Percentiles rank a stretch among this genome's conserved stretches.
These are phyloP conservation scores for Eristalis arbustorum DNA, from an alignment of 2,888 invertebrate genomes.

Conservation along the genomic window DNA sequence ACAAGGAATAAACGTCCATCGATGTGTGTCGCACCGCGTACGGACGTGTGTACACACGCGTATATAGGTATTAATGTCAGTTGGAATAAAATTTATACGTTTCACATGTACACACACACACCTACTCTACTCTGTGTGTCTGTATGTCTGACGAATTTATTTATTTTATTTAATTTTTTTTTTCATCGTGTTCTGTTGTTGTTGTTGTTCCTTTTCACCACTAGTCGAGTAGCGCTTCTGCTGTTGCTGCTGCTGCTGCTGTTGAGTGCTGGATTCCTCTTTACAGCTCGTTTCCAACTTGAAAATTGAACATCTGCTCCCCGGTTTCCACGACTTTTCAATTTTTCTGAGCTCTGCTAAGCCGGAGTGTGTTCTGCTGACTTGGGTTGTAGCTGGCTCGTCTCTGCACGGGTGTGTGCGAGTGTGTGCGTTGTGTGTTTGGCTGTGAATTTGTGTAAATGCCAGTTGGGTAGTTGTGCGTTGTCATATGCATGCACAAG, in stretches of 20 bases:
- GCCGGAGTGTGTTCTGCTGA: slow-evolving; percentile 23
- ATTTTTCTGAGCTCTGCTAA: slow-evolving; percentile 43
- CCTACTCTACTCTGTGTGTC: slow-evolving; percentile 24
- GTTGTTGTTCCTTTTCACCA: slow-evolving; percentile 35
- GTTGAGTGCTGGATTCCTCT: slow-evolving; percentile 63
- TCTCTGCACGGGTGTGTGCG: not conserved
- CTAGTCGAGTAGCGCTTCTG: slow-evolving; percentile 33
- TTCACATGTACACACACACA: slow-evolving; percentile 26
- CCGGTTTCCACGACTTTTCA: slow-evolving; percentile 72
- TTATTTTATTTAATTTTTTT: slow-evolving; percentile 73
- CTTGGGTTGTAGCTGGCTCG: not conserved
- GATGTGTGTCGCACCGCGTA: slow-evolving; percentile 28
- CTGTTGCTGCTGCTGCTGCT: slow-evolving; percentile 33
- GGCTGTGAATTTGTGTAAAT: too few species aligned
- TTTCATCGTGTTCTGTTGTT: slow-evolving; percentile 71
- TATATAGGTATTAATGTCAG: slow-evolving; percentile 51
- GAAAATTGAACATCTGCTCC: slow-evolving; percentile 79
- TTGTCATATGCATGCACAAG: slow-evolving; percentile 43
- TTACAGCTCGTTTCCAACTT: slow-evolving; percentile 62
- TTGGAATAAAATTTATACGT: slow-evolving; percentile 56
- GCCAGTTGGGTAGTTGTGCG: slow-evolving; percentile 7
- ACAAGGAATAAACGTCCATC: slow-evolving; percentile 46
- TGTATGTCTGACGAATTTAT: slow-evolving; percentile 66
- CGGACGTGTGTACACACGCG: slow-evolving; percentile 33
- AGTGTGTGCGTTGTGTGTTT: not conserved